Evolutionary conservation across 2,797 vertebrate species (phyloP).

Genomic region (Peromyscus melanophrys): DNA sequence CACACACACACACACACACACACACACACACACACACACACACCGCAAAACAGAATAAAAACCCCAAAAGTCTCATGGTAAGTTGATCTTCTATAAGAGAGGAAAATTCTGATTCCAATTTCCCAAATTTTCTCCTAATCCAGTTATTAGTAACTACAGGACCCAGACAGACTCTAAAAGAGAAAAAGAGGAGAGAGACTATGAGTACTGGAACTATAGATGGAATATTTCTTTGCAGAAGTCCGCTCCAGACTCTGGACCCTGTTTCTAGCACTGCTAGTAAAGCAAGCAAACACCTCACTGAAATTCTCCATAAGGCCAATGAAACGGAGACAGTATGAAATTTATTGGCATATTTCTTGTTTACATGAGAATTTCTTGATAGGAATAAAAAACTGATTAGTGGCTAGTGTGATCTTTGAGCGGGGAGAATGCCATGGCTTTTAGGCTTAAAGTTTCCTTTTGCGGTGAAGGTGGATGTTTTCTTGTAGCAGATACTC

Average conservation of each 20-base stretch:
- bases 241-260: background rate
- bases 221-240: background rate
- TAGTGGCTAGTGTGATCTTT: background rate
- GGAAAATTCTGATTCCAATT: conserved; percentile 18
- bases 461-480: background rate
- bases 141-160: background rate
- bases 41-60: background rate
- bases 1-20: background rate
- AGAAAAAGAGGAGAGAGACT: background rate
- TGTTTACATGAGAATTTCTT: background rate
- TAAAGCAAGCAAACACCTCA: background rate
- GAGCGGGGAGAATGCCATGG: background rate
- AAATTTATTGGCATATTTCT: background rate
- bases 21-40: too few species aligned
- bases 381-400: background rate
- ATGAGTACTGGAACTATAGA: background rate
- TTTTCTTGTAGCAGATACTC: background rate
- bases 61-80: background rate
- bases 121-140: conserved; percentile 41
- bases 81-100: background rate
- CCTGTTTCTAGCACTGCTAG: background rate
- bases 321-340: background rate
- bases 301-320: background rate
- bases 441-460: conserved; percentile 24
- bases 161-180: background rate